A percentile compares a stretch with the other conserved stretches of the same genome.
Evolutionary conservation across 92 coral and sea anemone genomes (phyloP).

Genomic region (Metridium senile): DNA sequence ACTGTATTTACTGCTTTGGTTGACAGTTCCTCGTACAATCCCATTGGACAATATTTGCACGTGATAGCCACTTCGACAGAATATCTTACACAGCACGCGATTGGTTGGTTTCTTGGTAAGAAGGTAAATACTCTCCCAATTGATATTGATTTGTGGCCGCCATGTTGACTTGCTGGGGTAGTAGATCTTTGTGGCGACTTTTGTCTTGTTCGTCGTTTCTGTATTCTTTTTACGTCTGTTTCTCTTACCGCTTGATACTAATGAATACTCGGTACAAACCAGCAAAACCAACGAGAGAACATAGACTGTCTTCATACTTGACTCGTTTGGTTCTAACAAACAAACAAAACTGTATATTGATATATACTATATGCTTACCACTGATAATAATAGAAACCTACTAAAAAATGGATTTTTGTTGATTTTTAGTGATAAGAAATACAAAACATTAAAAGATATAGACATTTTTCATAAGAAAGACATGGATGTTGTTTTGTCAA

Average conservation of each 20-base stretch:
- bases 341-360: too few relatives aligned
- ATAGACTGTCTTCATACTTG: neutral
- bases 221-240: constrained; percentile 14
- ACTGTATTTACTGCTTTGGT: constrained; percentile 85
- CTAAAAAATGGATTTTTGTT: too few relatives aligned
- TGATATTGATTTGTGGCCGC: constrained; percentile 30
- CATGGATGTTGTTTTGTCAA: too few relatives aligned
- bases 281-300: neutral
- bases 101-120: constrained; percentile 79
- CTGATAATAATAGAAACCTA: too few relatives aligned
- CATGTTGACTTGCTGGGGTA: constrained; percentile 22
- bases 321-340: too few relatives aligned
- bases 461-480: too few relatives aligned
- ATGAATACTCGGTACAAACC: neutral
- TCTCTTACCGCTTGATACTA: constrained; percentile 6
- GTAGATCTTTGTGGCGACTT: constrained; percentile 5
- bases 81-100: constrained; percentile 70
- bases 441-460: too few relatives aligned
- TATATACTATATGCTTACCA: too few relatives aligned
- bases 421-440: too few relatives aligned
- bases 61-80: constrained; percentile 90
- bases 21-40: constrained; percentile 71
- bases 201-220: constrained; percentile 1
- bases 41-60: constrained; percentile 87
- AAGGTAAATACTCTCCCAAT: constrained; percentile 35